Percentiles rank a stretch among this genome's conserved stretches.
phyloP scores from a whole-genome alignment of 1,140 invertebrate genomes.

The Zaprionus kolodkinae region DNA sequence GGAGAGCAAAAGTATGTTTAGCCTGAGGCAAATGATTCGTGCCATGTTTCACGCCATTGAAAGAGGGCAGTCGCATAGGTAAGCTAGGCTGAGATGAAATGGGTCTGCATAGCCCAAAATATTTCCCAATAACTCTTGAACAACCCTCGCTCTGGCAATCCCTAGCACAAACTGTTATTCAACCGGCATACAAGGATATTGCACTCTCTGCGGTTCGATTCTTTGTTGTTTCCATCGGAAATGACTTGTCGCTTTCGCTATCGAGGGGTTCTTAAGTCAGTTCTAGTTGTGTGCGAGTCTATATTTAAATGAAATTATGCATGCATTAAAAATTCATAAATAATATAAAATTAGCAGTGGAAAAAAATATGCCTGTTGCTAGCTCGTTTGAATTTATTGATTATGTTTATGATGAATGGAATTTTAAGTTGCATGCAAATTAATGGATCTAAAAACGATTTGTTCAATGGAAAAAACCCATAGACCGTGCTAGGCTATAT shows the following conservation, averaged over 20 bases:
- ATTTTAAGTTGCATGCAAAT: constrained; percentile 75
- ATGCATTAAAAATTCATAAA: constrained; percentile 67
- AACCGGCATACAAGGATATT: background rate
- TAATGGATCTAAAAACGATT: constrained; percentile 71
- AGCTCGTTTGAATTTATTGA: constrained; percentile 22
- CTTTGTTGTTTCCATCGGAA: background rate
- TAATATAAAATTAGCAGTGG: constrained; percentile 46
- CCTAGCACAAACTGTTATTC: background rate
- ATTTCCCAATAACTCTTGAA: background rate
- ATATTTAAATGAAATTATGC: constrained; percentile 45
- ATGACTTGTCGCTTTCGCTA: background rate
- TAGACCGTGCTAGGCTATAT: background rate
- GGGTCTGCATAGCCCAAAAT: too few relatives aligned
- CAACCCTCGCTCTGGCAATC: background rate
- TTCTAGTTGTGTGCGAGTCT: constrained; percentile 15
- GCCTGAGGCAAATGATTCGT: background rate
- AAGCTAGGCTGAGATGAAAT: background rate
- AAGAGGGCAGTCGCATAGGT: background rate
- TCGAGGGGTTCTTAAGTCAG: constrained; percentile 4
- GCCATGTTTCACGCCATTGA: background rate
- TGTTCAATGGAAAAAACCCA: constrained; percentile 29
- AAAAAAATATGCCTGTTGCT: constrained; percentile 11
- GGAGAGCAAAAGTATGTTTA: background rate
- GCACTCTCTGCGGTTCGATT: background rate
- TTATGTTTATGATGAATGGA: constrained; percentile 59